A percentile compares a stretch with the other conserved stretches of the same genome.
Evolutionary conservation across 2,797 vertebrate species (phyloP).

Genomic region (Alectoris magna): DNA sequence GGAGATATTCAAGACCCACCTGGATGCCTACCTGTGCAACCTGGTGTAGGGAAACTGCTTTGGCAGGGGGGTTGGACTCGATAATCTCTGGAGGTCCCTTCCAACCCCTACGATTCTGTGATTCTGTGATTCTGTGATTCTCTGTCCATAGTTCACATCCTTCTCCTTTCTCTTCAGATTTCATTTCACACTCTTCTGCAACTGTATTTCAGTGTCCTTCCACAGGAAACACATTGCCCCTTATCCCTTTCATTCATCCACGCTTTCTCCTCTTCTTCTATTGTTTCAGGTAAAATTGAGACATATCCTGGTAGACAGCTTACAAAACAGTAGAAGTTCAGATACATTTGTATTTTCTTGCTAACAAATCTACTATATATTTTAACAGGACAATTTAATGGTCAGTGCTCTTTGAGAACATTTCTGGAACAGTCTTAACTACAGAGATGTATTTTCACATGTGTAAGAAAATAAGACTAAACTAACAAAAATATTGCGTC

Average conservation of each 20-base stretch:
- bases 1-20: no score
- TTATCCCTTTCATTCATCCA: not conserved
- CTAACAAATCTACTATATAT: accelerated
- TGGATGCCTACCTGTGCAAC: no score
- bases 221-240: not conserved
- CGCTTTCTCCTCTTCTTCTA: not conserved
- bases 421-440: not conserved
- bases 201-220: not conserved
- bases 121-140: no score
- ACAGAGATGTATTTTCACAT: not conserved
- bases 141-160: not conserved
- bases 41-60: no score
- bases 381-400: not conserved
- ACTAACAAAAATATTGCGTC: accelerated
- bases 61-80: no score
- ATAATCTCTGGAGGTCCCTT: no score
- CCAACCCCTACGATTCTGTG: no score
- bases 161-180: not conserved
- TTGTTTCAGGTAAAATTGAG: not conserved
- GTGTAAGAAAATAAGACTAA: not conserved
- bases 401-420: not conserved
- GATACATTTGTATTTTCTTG: not conserved
- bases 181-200: not conserved
- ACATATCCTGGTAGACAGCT: not conserved
- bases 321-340: not conserved